phyloP scores from a whole-genome alignment of 2,113 vertebrate species.

The Chaetorhynchus papuensis region DNA sequence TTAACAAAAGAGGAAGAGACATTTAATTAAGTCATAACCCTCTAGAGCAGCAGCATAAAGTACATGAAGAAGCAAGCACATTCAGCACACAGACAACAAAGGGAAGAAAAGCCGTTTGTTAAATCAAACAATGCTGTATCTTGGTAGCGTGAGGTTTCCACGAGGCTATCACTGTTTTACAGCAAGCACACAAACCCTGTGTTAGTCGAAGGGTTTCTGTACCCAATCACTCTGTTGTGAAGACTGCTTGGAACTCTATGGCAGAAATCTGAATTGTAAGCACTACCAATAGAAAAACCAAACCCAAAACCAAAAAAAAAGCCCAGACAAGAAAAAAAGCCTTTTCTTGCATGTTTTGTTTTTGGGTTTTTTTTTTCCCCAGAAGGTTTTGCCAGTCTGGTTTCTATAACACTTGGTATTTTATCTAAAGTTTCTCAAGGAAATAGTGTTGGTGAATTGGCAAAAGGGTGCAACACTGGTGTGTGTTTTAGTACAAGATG shows the following conservation, averaged over 20 bases:
- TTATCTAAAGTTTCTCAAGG: background rate
- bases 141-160: background rate
- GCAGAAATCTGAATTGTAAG: background rate
- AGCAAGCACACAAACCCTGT: background rate
- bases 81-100: background rate
- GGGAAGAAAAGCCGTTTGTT: slow-evolving; percentile 3
- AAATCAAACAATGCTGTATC: background rate
- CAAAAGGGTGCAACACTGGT: background rate
- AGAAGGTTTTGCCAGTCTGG: background rate
- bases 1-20: slow-evolving; percentile 7
- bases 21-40: slow-evolving; percentile 53
- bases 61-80: background rate
- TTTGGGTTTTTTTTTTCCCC: no score
- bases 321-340: rapidly evolving
- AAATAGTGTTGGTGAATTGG: background rate
- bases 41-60: background rate
- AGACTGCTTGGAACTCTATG: background rate
- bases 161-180: background rate
- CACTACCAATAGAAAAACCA: background rate
- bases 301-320: background rate
- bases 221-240: background rate
- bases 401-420: background rate
- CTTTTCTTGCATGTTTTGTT: background rate
- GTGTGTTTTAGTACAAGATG: background rate
- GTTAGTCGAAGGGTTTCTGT: background rate